phyloP scores from a whole-genome alignment of 2,113 vertebrate genomes.

The Microtus richardsoni region DNA sequence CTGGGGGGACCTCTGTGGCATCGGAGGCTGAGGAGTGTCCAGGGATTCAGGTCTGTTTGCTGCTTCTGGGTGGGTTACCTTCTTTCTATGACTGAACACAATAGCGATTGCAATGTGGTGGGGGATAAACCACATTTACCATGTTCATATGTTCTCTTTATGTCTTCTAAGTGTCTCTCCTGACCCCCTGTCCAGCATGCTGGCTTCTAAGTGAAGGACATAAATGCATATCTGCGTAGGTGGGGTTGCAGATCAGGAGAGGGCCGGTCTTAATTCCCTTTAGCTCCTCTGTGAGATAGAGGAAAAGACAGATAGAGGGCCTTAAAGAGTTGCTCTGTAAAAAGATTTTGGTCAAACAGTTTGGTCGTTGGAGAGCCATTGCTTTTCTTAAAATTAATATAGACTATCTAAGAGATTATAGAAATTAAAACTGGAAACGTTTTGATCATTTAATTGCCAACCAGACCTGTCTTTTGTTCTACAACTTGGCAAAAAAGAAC shows the following conservation, averaged over 20 bases:
- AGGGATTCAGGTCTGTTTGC: background rate
- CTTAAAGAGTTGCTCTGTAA: background rate
- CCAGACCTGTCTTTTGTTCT: background rate
- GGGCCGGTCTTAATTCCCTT: background rate
- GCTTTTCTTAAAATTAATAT: constrained; percentile 27
- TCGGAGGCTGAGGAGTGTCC: no score
- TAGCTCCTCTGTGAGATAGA: background rate
- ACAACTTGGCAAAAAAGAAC: background rate
- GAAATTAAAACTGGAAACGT: constrained; percentile 30
- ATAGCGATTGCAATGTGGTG: no score
- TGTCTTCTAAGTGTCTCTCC: background rate
- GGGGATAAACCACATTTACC: background rate
- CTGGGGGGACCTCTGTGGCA: no score
- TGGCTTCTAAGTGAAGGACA: background rate
- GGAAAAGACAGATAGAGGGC: background rate
- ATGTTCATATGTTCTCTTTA: background rate
- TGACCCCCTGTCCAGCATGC: background rate
- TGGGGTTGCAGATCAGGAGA: background rate
- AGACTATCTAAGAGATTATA: background rate
- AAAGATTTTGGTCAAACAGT: background rate
- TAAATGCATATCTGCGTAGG: background rate
- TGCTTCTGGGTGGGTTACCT: background rate
- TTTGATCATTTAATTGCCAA: constrained; percentile 33
- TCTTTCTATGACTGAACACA: background rate
- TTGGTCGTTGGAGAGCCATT: background rate